These are phyloP conservation scores for Hirtodrosophila confusa DNA, from an alignment of 2,888 invertebrate species.

Conservation along the genomic window DNA sequence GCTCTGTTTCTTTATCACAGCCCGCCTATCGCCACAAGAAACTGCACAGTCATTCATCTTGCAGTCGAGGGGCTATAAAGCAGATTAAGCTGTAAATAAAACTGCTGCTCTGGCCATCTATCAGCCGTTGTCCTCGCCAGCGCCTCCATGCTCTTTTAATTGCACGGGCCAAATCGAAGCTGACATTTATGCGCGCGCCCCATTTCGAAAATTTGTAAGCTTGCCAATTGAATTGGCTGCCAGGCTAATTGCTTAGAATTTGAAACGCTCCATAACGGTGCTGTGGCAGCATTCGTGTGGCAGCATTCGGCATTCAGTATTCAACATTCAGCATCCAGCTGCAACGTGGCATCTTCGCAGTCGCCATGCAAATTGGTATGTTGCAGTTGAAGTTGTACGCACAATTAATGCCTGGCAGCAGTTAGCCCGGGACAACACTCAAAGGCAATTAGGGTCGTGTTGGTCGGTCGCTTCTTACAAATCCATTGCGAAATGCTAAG, in stretches of 20 bases:
- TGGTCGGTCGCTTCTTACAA: slow-evolving; percentile 37
- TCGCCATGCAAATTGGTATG: slow-evolving; percentile 73
- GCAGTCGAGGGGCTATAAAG: slow-evolving; percentile 50
- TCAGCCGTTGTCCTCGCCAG: slow-evolving; percentile 44
- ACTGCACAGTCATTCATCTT: slow-evolving; percentile 71
- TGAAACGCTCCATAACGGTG: slow-evolving; percentile 56
- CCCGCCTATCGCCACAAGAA: slow-evolving; percentile 60
- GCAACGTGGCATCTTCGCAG: slow-evolving; percentile 22
- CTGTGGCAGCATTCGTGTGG: slow-evolving; percentile 1
- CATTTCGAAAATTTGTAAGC: slow-evolving; percentile 63
- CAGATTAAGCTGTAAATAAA: slow-evolving; percentile 78
- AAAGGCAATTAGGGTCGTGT: slow-evolving; percentile 77
- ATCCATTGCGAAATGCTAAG: slow-evolving; percentile 61
- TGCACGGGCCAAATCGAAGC: slow-evolving; percentile 70
- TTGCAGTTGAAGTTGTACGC: slow-evolving; percentile 73
- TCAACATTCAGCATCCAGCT: slow-evolving; percentile 1
- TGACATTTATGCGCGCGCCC: slow-evolving; percentile 79
- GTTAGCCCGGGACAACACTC: slow-evolving; percentile 72
- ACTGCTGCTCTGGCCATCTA: slow-evolving; percentile 63
- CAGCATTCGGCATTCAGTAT: no score
- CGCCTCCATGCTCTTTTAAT: slow-evolving; percentile 59
- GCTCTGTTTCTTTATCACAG: slow-evolving; percentile 49
- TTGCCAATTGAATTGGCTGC: slow-evolving; percentile 44
- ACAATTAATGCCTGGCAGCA: slow-evolving; percentile 76
- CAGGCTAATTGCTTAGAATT: slow-evolving; percentile 72